Percentiles rank a stretch among this genome's conserved stretches.
Evolutionary conservation across 30 jellyfish, hydroid and myxozoan species (phyloP).

Genomic region (Aurelia coerulea): DNA sequence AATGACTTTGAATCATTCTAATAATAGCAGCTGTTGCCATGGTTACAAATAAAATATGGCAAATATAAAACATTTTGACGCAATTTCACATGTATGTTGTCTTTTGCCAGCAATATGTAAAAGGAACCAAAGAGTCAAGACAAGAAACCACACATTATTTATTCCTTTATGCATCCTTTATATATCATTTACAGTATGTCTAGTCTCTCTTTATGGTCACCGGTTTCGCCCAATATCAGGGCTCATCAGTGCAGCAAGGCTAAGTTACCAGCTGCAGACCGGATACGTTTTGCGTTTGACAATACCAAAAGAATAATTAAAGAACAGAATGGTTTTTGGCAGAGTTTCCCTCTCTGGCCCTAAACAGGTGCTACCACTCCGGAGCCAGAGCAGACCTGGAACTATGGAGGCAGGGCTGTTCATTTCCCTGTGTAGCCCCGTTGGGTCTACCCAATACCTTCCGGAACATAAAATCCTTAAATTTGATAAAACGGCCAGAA

Average conservation of each 20-base stretch:
- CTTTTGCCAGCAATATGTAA: too few relatives aligned
- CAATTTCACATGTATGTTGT: too few relatives aligned
- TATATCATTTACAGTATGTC: not conserved
- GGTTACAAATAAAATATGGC: too few relatives aligned
- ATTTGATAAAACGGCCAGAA: not conserved
- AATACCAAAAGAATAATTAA: not conserved
- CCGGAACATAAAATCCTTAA: not conserved
- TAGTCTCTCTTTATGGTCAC: not conserved
- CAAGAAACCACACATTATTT: too few relatives aligned
- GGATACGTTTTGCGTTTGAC: not conserved
- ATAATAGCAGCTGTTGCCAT: too few relatives aligned
- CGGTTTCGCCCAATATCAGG: constrained; percentile 55
- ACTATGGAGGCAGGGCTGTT: constrained; percentile 48
- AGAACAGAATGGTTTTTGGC: constrained; percentile 12
- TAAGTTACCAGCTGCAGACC: constrained; percentile 26
- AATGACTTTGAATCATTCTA: too few relatives aligned
- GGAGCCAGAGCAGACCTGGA: constrained; percentile 60
- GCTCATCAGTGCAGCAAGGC: constrained; percentile 24
- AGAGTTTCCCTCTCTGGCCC: constrained; percentile 52
- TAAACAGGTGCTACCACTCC: constrained; percentile 57
- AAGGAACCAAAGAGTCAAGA: too few relatives aligned
- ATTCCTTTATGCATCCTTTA: too few relatives aligned
- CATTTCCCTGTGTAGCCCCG: constrained; percentile 41
- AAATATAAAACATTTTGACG: too few relatives aligned
- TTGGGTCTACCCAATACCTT: constrained; percentile 27